phyloP scores from a whole-genome alignment of 2,797 vertebrate species.

The Heliangelus exortis region DNA sequence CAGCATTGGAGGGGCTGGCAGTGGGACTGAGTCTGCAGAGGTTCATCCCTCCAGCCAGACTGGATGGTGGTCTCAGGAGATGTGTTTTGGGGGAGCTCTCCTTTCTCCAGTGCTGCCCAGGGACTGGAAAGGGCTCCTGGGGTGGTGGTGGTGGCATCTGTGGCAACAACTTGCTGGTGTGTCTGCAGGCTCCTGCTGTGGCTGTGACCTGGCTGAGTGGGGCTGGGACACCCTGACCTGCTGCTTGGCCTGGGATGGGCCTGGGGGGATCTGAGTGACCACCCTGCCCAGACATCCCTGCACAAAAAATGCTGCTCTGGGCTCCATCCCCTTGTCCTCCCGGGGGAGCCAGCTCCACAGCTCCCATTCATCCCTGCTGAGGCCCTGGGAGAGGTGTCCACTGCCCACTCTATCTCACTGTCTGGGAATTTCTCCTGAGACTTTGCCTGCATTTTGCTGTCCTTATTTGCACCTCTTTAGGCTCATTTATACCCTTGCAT shows the following conservation, averaged over 20 bases:
- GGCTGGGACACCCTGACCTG: rapidly evolving
- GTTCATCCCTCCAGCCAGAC: background rate
- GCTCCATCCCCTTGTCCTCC: background rate
- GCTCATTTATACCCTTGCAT: background rate
- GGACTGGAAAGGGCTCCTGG: background rate
- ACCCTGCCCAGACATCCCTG: rapidly evolving
- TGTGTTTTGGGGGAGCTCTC: background rate
- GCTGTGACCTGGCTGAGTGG: rapidly evolving
- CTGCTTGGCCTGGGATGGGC: rapidly evolving
- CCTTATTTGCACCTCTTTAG: slow-evolving; percentile 55
- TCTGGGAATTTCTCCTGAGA: slow-evolving; percentile 71
- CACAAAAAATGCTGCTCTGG: background rate
- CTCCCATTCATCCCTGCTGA: slow-evolving; percentile 15
- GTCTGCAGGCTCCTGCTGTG: rapidly evolving
- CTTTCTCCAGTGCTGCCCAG: background rate
- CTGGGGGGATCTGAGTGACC: rapidly evolving
- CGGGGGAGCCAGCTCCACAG: background rate
- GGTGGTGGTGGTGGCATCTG: rapidly evolving
- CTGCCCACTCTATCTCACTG: slow-evolving; percentile 49
- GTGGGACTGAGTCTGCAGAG: background rate
- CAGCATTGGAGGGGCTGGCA: background rate
- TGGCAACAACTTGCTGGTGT: rapidly evolving
- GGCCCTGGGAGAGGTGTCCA: background rate
- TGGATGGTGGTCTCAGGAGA: too few species aligned
- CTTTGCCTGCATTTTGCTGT: slow-evolving; percentile 37